Conservation (phyloP, 2,797 vertebrate species). For the Danio kyathit region DNA sequence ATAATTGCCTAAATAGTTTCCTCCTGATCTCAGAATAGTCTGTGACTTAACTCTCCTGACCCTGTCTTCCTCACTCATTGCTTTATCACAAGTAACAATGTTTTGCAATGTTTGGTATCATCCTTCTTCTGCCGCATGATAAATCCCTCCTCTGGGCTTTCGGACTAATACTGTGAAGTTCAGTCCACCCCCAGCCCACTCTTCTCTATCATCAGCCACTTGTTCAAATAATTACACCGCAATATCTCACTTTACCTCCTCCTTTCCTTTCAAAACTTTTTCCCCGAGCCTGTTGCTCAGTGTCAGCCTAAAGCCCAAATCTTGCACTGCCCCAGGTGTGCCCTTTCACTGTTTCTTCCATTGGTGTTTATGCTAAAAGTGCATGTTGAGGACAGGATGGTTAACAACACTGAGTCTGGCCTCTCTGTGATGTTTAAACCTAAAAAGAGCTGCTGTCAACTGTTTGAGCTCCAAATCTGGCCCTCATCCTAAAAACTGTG, state of each 20-base stretch:
- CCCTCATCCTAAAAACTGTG: not conserved
- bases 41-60: slow-evolving; percentile 51
- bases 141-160: slow-evolving; percentile 55
- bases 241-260: slow-evolving; percentile 70
- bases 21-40: slow-evolving; percentile 49
- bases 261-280: slow-evolving; percentile 50
- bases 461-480: slow-evolving; percentile 15
- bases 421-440: slow-evolving; percentile 47
- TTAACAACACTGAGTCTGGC: slow-evolving; percentile 46
- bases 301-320: slow-evolving; percentile 35
- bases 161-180: slow-evolving; percentile 41
- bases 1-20: slow-evolving; percentile 55
- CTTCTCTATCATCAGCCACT: slow-evolving; percentile 77
- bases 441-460: slow-evolving; percentile 1
- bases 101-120: slow-evolving; percentile 65
- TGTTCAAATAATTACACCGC: slow-evolving; percentile 75
- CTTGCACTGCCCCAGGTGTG: slow-evolving; percentile 58
- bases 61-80: slow-evolving; percentile 55
- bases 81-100: slow-evolving; percentile 63
- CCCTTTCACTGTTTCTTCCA: slow-evolving; percentile 55
- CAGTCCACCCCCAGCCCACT: slow-evolving; percentile 66
- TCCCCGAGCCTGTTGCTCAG: slow-evolving; percentile 52
- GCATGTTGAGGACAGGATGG: slow-evolving; percentile 55
- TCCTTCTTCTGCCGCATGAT: slow-evolving; percentile 61
- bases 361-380: slow-evolving; percentile 63